Percentiles rank a stretch among this genome's conserved stretches.
Conservation (phyloP, 2,888 invertebrate species). For the Clistopyga incitator region DNA sequence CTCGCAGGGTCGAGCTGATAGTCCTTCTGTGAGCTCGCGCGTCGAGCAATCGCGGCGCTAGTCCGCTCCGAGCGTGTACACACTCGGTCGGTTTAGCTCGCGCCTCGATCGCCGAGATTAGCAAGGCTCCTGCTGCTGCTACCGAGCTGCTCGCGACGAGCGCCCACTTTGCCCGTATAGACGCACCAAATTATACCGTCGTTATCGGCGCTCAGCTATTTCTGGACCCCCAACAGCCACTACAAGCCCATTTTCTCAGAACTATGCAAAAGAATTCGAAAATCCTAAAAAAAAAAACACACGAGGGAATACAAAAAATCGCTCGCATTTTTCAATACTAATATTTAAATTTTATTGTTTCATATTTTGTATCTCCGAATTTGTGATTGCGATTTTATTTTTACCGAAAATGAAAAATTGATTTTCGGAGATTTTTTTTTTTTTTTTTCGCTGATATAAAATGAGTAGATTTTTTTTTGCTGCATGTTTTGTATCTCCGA, state of each 20-base stretch:
- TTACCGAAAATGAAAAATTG: too few species aligned
- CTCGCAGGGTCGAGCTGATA: constrained; percentile 44
- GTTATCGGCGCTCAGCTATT: constrained; percentile 76
- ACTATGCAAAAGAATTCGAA: background rate
- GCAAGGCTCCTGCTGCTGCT: constrained; percentile 67
- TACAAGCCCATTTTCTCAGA: constrained; percentile 1
- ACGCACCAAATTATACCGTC: constrained; percentile 73
- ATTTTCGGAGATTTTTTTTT: too few species aligned
- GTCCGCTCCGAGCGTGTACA: constrained; percentile 30
- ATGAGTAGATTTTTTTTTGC: too few species aligned
- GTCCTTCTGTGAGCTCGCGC: constrained; percentile 11
- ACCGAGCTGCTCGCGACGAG: constrained; percentile 7
- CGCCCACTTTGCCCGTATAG: constrained; percentile 74
- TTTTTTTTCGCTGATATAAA: too few species aligned
- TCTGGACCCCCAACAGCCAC: constrained; percentile 70
- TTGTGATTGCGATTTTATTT: too few species aligned
- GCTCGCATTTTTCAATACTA: too few species aligned
- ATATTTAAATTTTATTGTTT: too few species aligned
- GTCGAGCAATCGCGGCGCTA: constrained; percentile 19
- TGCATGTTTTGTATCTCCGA: too few species aligned
- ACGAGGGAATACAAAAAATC: background rate
- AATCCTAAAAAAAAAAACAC: background rate
- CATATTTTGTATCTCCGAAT: too few species aligned
- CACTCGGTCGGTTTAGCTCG: constrained; percentile 38
- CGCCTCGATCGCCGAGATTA: constrained; percentile 64